Conservation (phyloP, 2,113 vertebrate genomes). For the Diglossa brunneiventris region DNA sequence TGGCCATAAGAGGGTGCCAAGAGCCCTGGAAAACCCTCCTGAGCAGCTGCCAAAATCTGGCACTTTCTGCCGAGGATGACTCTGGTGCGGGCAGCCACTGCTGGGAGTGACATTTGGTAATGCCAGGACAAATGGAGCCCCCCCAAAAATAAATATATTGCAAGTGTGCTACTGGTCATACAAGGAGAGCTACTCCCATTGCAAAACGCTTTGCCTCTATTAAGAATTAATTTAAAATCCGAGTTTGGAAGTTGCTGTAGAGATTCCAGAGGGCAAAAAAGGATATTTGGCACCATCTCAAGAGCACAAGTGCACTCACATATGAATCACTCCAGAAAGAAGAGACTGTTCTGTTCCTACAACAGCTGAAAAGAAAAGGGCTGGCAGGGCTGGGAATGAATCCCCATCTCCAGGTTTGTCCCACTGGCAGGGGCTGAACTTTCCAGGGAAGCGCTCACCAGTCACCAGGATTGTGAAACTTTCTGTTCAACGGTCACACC, state of each 20-base stretch:
- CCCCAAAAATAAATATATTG: background rate
- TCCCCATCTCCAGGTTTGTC: background rate
- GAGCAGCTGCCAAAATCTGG: background rate
- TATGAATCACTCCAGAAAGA: accelerated
- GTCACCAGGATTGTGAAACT: background rate
- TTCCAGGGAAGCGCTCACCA: background rate
- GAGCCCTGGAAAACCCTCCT: background rate
- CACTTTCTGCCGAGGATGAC: background rate
- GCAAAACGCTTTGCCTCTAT: background rate
- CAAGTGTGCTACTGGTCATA: background rate
- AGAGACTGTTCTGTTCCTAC: background rate
- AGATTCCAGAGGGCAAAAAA: background rate
- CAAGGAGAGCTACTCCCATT: background rate
- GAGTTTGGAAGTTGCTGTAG: background rate
- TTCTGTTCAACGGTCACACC: background rate
- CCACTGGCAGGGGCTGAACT: background rate
- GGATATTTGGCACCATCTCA: background rate
- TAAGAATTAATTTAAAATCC: background rate
- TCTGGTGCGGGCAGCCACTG: background rate
- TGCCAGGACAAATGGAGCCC: background rate
- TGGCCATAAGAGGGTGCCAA: background rate
- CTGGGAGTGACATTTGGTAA: background rate
- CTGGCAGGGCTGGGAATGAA: background rate
- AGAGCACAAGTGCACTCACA: background rate
- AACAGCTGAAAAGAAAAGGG: background rate